Evolutionary conservation across 2,888 invertebrate genomes (phyloP).

Genomic region (Meghimatium bilineatum): DNA sequence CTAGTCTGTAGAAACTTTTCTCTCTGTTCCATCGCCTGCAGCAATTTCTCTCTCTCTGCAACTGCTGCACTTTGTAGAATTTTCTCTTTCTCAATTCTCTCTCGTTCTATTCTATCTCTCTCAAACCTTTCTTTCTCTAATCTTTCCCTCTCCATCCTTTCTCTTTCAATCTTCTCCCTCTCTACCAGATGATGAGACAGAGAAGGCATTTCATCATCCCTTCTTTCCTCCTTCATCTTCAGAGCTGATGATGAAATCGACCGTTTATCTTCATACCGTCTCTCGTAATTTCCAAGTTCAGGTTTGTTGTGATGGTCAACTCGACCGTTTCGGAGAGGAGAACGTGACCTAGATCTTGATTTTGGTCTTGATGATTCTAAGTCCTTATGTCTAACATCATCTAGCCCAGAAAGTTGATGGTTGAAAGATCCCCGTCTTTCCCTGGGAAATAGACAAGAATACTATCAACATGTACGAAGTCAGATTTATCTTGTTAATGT

Average conservation of each 20-base stretch:
- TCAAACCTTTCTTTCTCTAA: constrained; percentile 45
- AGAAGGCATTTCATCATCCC: constrained; percentile 56
- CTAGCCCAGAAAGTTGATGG: constrained; percentile 20
- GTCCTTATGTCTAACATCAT: constrained; percentile 34
- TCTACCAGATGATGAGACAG: constrained; percentile 46
- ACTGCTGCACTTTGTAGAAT: constrained; percentile 38
- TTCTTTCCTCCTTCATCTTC: constrained; percentile 68
- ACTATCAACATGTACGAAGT: no score
- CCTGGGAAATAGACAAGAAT: constrained; percentile 18
- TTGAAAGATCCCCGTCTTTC: constrained; percentile 34
- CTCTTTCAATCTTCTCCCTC: constrained; percentile 49
- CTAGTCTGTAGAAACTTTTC: constrained; percentile 42
- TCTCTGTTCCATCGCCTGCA: constrained; percentile 47
- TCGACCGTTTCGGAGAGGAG: constrained; percentile 68
- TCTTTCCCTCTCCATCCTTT: constrained; percentile 58
- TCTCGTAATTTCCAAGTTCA: constrained; percentile 58
- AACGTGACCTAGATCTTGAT: constrained; percentile 67
- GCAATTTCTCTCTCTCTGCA: constrained; percentile 53
- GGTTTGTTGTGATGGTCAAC: constrained; percentile 61
- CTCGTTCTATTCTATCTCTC: constrained; percentile 42
- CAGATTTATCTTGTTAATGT: no score
- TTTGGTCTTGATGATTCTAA: constrained; percentile 44
- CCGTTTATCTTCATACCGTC: constrained; percentile 55
- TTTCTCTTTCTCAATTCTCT: constrained; percentile 42
- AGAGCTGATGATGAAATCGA: constrained; percentile 36